Percentiles rank a stretch among this genome's conserved stretches.
These are phyloP conservation scores for Argyresthia goedartella DNA, from an alignment of 2,888 invertebrate species.

Conservation along the genomic window DNA sequence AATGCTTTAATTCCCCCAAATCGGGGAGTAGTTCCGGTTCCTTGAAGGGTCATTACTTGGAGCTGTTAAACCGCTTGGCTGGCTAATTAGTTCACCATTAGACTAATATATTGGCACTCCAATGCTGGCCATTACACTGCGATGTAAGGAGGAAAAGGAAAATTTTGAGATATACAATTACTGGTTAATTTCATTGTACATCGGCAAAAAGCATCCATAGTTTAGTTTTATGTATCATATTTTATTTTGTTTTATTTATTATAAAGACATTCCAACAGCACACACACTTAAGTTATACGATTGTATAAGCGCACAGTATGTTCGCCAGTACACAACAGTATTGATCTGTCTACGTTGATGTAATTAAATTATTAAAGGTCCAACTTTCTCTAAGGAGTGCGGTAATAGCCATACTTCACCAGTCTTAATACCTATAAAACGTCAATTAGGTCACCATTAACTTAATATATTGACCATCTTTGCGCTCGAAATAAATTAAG, in stretches of 20 bases:
- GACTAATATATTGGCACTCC: conserved; percentile 48
- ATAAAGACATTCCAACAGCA: too few relatives aligned
- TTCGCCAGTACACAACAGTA: too few relatives aligned
- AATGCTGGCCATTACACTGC: conserved; percentile 27
- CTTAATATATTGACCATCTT: conserved; percentile 13
- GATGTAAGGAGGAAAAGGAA: conserved; percentile 4
- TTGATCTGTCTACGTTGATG: too few relatives aligned
- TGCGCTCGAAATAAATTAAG: background rate
- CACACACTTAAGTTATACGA: too few relatives aligned
- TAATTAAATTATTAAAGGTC: background rate
- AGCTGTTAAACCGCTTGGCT: conserved; percentile 41
- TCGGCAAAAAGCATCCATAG: too few relatives aligned
- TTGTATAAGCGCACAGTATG: too few relatives aligned
- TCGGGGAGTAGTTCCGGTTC: conserved; percentile 16
- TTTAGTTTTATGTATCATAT: too few relatives aligned
- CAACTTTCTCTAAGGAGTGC: background rate
- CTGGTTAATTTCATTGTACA: too few relatives aligned
- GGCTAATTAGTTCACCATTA: conserved; percentile 60
- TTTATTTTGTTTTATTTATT: too few relatives aligned
- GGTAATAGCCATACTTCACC: conserved; percentile 1
- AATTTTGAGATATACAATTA: too few relatives aligned
- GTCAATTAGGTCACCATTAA: conserved; percentile 16
- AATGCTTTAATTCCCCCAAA: conserved; percentile 1
- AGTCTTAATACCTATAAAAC: conserved; percentile 10
- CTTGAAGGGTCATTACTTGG: conserved; percentile 48